These are phyloP conservation scores for Saturnia japonica DNA, from an alignment of 2,888 invertebrate genomes.

Conservation along the genomic window DNA sequence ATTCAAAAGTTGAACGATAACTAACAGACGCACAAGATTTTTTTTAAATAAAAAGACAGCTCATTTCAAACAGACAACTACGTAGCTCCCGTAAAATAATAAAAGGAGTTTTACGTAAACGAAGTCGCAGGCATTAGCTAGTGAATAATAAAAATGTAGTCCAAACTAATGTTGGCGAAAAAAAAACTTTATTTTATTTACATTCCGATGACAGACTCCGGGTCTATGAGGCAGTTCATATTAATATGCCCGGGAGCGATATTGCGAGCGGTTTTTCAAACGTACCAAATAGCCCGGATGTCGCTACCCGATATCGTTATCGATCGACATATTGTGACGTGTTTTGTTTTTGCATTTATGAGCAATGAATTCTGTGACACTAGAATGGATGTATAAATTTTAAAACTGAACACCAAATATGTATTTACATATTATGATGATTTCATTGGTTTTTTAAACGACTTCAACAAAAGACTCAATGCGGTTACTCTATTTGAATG, in stretches of 20 bases:
- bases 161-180: background rate
- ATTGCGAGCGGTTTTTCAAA: constrained; percentile 19
- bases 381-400: background rate
- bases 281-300: constrained; percentile 4
- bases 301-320: constrained; percentile 5
- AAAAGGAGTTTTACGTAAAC: no score
- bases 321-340: background rate
- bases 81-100: no score
- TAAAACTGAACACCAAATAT: background rate
- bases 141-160: background rate
- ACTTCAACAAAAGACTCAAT: no score
- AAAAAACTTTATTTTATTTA: constrained; percentile 25
- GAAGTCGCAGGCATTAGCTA: no score
- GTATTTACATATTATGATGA: no score
- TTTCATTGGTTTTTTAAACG: no score
- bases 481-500: no score
- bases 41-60: no score
- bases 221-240: constrained; percentile 36
- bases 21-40: no score
- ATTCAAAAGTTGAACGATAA: no score
- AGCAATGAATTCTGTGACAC: background rate
- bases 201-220: constrained; percentile 28
- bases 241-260: constrained; percentile 47
- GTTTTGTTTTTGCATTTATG: background rate
- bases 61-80: no score